These are phyloP conservation scores for Cynoglossus semilaevis DNA, from an alignment of 2,113 vertebrate genomes.

Conservation along the genomic window DNA sequence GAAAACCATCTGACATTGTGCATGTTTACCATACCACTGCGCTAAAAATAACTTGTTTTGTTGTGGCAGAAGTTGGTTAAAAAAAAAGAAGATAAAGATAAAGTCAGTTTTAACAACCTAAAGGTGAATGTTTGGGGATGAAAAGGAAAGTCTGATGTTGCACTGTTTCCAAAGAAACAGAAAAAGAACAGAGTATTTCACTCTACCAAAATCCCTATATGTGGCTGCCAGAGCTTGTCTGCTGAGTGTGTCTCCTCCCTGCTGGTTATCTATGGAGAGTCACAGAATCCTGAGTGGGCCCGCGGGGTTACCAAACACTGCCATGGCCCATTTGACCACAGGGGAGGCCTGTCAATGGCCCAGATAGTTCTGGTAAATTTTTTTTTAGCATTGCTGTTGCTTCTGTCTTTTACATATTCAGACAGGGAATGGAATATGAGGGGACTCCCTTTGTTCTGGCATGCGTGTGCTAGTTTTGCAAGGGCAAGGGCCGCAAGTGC, in stretches of 20 bases:
- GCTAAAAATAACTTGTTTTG: background rate
- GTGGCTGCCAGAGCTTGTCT: slow-evolving; percentile 24
- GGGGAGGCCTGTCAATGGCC: slow-evolving; percentile 77
- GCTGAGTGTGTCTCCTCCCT: slow-evolving; percentile 46
- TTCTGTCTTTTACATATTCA: slow-evolving; percentile 74
- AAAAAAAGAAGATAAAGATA: background rate
- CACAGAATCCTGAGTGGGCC: slow-evolving; percentile 23
- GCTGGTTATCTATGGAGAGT: slow-evolving; percentile 59
- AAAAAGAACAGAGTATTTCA: slow-evolving; percentile 27
- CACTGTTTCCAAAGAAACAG: slow-evolving; percentile 1
- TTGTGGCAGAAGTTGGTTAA: background rate
- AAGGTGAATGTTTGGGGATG: background rate
- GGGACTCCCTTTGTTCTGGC: slow-evolving; percentile 59
- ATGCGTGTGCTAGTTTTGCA: slow-evolving; percentile 25
- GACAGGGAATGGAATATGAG: slow-evolving; percentile 65
- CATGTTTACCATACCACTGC: background rate
- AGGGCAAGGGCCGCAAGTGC: slow-evolving; percentile 42
- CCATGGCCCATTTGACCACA: slow-evolving; percentile 69
- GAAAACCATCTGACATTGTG: background rate
- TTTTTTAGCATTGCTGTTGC: slow-evolving; percentile 52
- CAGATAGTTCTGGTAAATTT: slow-evolving; percentile 82
- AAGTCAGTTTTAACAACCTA: background rate
- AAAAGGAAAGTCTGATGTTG: background rate
- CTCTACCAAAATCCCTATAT: slow-evolving; percentile 27
- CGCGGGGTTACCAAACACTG: slow-evolving; percentile 43